Base-by-base conservation (phyloP, 2,797 vertebrate species). In the Sciurus carolinensis region DNA sequence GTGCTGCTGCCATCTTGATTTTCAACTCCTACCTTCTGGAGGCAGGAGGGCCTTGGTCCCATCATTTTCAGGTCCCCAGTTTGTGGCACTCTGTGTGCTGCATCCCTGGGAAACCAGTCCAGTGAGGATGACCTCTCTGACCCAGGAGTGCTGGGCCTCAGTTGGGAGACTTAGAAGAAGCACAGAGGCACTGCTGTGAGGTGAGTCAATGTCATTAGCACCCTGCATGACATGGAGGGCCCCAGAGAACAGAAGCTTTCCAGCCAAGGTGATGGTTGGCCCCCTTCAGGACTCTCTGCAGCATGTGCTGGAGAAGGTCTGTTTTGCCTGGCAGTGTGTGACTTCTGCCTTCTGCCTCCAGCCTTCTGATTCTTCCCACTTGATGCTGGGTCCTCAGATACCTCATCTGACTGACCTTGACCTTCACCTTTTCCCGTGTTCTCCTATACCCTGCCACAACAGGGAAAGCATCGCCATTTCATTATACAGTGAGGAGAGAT, bases 151-250 rank as follows among this genome's bases (percentile, higher is more conserved):
- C 42, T 81, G n/a, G 30, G 24, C 28, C 54, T 87, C 11, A 9
- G 24, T 22, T 64, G 30, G 30, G 52, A 85, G n/a, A 64, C 47
- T 14, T 62, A 28, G 15, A 72, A 42, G 72, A 7, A 1, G 5
- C 7, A 42, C 64, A n/a, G 42, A 26, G 0, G 1, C 26, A 5
- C 18, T 30, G 5, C 39, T 28, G 1, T 1, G 26, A 44, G 1
- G 3, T 12, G 24, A 66, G 26, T 11, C 57, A 47, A 4, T 2
- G 42, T 47, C 24, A 50, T 28, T 9, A n/a, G 20, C 33, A 1
- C 22, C 47, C 6, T 0, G 7, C 3, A 5, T 71, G 6, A 28
- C 7, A 3, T 17, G 12, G 67, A n/a, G 24, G 33, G 36, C 18
- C 18, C 1, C 47, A 26, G 80, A 79, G 36, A n/a, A 36, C 4